Evolutionary conservation across 2,888 invertebrate species (phyloP).

Genomic region (Meta bourneti): DNA sequence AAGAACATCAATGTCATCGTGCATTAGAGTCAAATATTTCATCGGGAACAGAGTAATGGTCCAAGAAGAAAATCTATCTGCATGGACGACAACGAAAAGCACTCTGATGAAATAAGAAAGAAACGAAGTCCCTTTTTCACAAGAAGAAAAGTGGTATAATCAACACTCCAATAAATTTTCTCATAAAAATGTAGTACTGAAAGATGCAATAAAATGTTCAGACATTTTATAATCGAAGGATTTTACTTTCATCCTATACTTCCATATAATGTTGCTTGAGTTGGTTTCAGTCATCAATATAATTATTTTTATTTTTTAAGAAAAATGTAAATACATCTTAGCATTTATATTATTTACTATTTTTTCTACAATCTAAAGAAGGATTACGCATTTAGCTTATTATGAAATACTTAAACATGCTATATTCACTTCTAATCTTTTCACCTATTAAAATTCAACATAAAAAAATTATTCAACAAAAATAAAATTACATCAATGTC

Average conservation of each 20-base stretch:
- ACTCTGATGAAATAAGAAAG: neutral
- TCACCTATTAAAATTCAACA: no score
- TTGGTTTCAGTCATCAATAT: neutral
- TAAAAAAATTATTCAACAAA: no score
- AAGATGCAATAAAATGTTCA: no score
- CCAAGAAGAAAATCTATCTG: neutral
- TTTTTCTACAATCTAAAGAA: no score
- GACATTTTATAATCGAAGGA: neutral
- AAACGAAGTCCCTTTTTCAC: neutral
- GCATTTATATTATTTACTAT: no score
- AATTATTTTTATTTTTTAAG: no score
- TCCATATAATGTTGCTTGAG: neutral
- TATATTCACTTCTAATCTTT: no score
- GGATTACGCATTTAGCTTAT: no score
- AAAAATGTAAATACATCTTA: no score
- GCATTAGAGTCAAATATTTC: neutral
- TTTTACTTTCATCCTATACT: neutral
- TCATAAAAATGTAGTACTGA: no score
- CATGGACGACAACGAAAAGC: neutral
- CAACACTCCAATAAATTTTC: neutral
- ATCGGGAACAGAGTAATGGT: neutral
- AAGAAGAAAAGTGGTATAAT: neutral
- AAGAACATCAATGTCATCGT: neutral
- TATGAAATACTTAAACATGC: no score
- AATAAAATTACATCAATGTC: no score